Percentiles rank a stretch among this genome's conserved stretches.
These are phyloP conservation scores for Endotricha flammealis DNA, from an alignment of 2,888 invertebrate genomes.

Conservation along the genomic window DNA sequence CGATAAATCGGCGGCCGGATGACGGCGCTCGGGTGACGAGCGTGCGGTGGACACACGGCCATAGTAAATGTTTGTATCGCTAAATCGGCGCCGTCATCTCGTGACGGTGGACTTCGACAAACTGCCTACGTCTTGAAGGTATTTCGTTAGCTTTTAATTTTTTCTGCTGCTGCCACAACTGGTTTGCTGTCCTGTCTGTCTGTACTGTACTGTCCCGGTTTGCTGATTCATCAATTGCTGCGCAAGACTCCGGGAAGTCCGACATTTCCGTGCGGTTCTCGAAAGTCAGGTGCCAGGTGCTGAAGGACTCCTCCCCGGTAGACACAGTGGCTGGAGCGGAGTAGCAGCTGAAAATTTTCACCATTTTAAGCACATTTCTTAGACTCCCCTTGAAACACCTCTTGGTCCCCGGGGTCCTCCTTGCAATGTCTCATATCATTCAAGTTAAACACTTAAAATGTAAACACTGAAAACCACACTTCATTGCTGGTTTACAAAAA, in stretches of 20 bases:
- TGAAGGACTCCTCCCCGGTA: constrained; percentile 35
- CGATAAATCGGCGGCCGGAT: too few species aligned
- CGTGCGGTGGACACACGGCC: too few species aligned
- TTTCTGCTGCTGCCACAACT: constrained; percentile 53
- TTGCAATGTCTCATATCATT: too few species aligned
- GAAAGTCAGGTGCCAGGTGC: constrained; percentile 45
- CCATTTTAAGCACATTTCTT: constrained; percentile 67
- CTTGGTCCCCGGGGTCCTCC: constrained; percentile 43
- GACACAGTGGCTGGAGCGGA: constrained; percentile 36
- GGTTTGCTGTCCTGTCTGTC: too few species aligned
- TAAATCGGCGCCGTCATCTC: too few species aligned
- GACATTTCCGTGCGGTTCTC: constrained; percentile 49
- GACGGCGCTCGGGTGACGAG: too few species aligned
- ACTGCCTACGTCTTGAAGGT: constrained; percentile 51
- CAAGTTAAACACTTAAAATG: too few species aligned
- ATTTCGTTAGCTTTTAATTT: constrained; percentile 72
- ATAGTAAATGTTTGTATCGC: too few species aligned
- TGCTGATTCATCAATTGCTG: constrained; percentile 37
- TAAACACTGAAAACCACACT: too few species aligned
- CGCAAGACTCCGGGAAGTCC: constrained; percentile 33
- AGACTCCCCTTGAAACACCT: constrained; percentile 50
- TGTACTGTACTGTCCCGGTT: constrained; percentile 34
- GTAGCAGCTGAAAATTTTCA: constrained; percentile 62
- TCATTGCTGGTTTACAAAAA: too few species aligned
- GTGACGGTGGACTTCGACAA: too few species aligned